Evolutionary conservation across 2,888 invertebrate genomes (phyloP).

Genomic region (Cantharis flavilabris): DNA sequence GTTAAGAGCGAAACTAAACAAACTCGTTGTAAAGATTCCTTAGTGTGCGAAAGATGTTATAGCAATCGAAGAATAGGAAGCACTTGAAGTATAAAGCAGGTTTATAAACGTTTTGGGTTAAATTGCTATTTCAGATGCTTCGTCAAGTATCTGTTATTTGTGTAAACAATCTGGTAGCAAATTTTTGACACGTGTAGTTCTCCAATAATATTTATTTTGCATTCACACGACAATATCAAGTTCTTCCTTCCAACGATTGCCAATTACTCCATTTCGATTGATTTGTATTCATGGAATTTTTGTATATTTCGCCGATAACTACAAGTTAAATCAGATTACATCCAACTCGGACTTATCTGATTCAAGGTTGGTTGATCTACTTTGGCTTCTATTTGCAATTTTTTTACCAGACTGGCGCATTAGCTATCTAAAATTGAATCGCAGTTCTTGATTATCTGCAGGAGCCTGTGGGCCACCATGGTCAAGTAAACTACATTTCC

Average conservation of each 20-base stretch:
- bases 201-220: slow-evolving; percentile 31
- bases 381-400: neutral
- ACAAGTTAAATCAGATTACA: neutral
- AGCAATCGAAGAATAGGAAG: neutral
- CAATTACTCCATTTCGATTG: neutral
- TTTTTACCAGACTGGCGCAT: neutral
- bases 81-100: neutral
- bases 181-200: slow-evolving; percentile 37
- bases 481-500: slow-evolving; percentile 21
- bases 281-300: neutral
- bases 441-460: neutral
- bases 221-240: slow-evolving; percentile 19
- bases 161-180: slow-evolving; percentile 39
- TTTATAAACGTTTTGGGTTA: slow-evolving; percentile 23
- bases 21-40: neutral
- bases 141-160: slow-evolving; percentile 38
- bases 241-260: neutral
- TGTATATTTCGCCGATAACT: neutral
- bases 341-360: neutral
- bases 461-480: slow-evolving; percentile 13
- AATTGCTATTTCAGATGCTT: slow-evolving; percentile 44
- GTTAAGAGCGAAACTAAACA: neutral
- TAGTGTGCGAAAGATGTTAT: neutral
- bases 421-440: neutral
- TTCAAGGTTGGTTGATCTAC: neutral